A percentile compares a stretch with the other conserved stretches of the same genome.
phyloP scores from a whole-genome alignment of 1,140 invertebrate genomes.

The Drosophila ananassae region DNA sequence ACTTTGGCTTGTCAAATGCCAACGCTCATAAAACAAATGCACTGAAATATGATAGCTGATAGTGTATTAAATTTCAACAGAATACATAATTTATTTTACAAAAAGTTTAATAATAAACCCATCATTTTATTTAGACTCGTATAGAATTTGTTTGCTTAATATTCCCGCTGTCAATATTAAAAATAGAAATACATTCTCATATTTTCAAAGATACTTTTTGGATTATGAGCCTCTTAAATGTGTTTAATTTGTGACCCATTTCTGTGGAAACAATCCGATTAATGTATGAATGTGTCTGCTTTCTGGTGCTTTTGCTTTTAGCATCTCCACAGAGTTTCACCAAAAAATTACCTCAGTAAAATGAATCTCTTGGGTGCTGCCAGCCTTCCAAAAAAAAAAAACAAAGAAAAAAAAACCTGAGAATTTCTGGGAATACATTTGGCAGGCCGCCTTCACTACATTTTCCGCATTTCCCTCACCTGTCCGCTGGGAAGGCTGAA shows the following conservation, averaged over 20 bases:
- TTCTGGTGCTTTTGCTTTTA: not conserved
- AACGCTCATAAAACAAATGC: not conserved
- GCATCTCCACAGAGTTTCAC: slow-evolving; percentile 15
- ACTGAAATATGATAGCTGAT: not conserved
- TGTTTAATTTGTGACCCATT: slow-evolving; percentile 33
- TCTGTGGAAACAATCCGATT: slow-evolving; percentile 38
- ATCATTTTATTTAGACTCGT: not conserved
- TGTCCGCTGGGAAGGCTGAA: slow-evolving; percentile 30
- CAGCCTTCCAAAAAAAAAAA: not conserved
- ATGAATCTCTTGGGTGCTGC: slow-evolving; percentile 31
- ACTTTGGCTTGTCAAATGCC: not conserved
- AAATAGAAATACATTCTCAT: not conserved
- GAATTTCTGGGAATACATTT: slow-evolving; percentile 35
- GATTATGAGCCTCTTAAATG: not conserved
- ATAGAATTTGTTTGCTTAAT: too few species aligned
- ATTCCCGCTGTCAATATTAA: not conserved
- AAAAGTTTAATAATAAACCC: not conserved
- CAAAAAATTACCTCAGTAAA: slow-evolving; percentile 42
- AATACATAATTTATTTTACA: not conserved
- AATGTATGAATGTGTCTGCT: slow-evolving; percentile 39
- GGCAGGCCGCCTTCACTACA: not conserved
- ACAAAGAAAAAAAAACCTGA: slow-evolving; percentile 17
- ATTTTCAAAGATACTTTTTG: too few species aligned
- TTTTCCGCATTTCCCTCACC: slow-evolving; percentile 18
- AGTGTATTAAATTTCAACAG: not conserved